Base-by-base conservation (phyloP, 2,888 invertebrate genomes). In the Elysia crispata region DNA sequence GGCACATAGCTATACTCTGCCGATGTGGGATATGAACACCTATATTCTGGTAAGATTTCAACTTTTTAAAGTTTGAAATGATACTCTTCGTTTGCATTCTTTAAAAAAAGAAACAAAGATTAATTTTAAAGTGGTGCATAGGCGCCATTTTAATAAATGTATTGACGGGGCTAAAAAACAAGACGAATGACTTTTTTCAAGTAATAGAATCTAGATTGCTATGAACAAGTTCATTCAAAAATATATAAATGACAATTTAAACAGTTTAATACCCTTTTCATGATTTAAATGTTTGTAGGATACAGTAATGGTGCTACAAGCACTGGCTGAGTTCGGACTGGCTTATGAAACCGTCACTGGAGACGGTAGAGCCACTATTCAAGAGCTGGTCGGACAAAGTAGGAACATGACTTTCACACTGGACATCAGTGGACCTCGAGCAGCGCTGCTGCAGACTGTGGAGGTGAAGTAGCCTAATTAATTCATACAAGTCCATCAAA, bases 241-340 rank as follows among this genome's bases (percentile, higher is more conserved):
- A 41, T 41, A 41, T 41, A 41, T 11, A 41, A 3, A 6, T 6
- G 41, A 6, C 41, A 41, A 41, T 11, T 41, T 3, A 41, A 11
- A 41, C 41, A 41, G 11, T 41, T 41, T 41, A 3, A 41, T 41
- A 6, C 5, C 41, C 11, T 41, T 11, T 6, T 6, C 41, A 41
- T 6, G 41, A 41, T 41, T 6, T 6, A 41, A 41, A 41, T 41
- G 11, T 41, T 3, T 41, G 41, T 41, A 79, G 79, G 79, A 79
- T 25, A 79, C 79, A 25, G 49, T 79, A 18, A 79, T 79, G 79
- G 73, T 30, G 1, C 66, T 79, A 1, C 79, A 79, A 28, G 79
- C 79, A 31, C 31, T 79, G 0, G 73, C 79, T 28, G 73, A 73
- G n/a, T 79, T 66, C 54, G 79, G 79, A 30, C 18, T 33, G 20